Evolutionary conservation across 2,797 vertebrate genomes (phyloP).

Genomic region (Melanotaenia parkinsoni): DNA sequence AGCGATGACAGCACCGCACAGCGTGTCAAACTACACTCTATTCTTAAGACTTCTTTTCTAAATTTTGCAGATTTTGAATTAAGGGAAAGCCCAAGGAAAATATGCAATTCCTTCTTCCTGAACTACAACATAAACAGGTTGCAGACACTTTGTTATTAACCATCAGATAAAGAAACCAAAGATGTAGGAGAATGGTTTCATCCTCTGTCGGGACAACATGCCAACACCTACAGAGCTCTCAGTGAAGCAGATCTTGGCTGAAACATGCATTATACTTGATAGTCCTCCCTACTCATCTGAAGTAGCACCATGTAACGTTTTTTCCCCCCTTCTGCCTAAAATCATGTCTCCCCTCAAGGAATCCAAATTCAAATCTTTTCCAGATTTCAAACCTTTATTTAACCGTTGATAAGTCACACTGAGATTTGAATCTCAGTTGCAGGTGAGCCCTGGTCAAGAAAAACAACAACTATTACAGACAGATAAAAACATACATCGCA

Average conservation of each 20-base stretch:
- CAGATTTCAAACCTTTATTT: too few relatives aligned
- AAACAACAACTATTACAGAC: too few relatives aligned
- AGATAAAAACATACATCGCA: too few relatives aligned
- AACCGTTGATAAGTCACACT: too few relatives aligned
- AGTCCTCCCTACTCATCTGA: neutral
- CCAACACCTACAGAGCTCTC: neutral
- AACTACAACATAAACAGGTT: neutral
- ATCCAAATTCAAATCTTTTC: neutral
- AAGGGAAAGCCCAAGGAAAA: neutral
- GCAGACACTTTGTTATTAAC: neutral
- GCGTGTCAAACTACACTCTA: constrained; percentile 19
- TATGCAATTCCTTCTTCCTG: neutral
- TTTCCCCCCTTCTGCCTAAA: neutral
- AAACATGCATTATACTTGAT: neutral
- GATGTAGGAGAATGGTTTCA: neutral
- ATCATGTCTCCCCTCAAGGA: neutral
- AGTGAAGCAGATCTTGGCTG: neutral
- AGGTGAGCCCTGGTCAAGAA: too few relatives aligned
- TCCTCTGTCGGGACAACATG: neutral
- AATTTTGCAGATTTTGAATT: neutral
- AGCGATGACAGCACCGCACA: constrained; percentile 5
- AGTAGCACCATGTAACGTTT: neutral
- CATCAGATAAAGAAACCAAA: neutral
- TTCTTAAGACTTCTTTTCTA: neutral
- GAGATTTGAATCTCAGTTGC: too few relatives aligned